Evolutionary conservation across 2,888 invertebrate genomes (phyloP).

Genomic region (Chloroclysta siterata): DNA sequence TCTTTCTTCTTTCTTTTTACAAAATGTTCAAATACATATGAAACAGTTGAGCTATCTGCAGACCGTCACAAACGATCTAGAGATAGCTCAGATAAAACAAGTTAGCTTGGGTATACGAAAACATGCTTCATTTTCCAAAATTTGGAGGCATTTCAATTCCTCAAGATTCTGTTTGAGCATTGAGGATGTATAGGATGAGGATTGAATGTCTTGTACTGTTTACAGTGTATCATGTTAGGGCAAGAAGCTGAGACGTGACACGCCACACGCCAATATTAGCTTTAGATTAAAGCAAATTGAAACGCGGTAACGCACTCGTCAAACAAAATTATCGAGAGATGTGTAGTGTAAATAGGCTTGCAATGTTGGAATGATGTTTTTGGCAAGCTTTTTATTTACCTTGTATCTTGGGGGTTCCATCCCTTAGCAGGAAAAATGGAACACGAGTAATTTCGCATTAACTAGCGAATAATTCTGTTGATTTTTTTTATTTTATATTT

Average conservation of each 20-base stretch:
- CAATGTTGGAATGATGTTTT: not conserved
- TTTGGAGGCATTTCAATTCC: not conserved
- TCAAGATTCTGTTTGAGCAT: not conserved
- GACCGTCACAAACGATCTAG: too few relatives aligned
- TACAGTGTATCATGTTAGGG: slow-evolving; percentile 21
- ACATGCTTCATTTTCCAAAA: not conserved
- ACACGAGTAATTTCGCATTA: too few relatives aligned
- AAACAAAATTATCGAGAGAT: slow-evolving; percentile 19
- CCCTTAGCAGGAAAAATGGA: too few relatives aligned
- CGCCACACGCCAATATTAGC: slow-evolving; percentile 26
- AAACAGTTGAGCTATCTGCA: too few relatives aligned
- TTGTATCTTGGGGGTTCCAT: too few relatives aligned
- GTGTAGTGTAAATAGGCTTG: slow-evolving; percentile 5
- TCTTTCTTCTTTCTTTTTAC: too few relatives aligned
- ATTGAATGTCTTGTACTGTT: slow-evolving; percentile 5
- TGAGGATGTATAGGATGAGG: not conserved
- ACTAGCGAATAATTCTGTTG: too few relatives aligned
- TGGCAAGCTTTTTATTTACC: not conserved
- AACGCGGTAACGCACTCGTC: slow-evolving; percentile 19
- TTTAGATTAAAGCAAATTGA: slow-evolving; percentile 27
- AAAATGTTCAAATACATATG: too few relatives aligned
- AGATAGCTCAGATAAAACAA: too few relatives aligned
- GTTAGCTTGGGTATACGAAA: too few relatives aligned
- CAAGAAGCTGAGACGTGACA: slow-evolving; percentile 19
- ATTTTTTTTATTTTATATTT: too few relatives aligned